Evolutionary conservation across 2,113 vertebrate species (phyloP).

Genomic region (Tretioscincus oriximinensis): DNA sequence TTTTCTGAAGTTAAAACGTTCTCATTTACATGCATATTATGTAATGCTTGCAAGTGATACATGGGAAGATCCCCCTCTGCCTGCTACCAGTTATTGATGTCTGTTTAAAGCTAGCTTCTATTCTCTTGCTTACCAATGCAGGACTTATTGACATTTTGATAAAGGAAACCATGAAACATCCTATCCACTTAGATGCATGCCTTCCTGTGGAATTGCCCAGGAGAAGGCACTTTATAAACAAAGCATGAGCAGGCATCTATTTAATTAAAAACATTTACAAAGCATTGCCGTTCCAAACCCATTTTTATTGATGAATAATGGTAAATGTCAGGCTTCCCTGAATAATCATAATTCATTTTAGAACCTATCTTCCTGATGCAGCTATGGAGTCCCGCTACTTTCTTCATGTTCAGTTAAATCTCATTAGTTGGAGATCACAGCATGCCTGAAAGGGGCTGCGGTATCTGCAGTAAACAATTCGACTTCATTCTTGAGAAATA

Average conservation of each 20-base stretch:
- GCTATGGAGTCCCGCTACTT: neutral
- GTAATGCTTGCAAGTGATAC: slow-evolving; percentile 62
- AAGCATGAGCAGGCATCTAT: slow-evolving; percentile 25
- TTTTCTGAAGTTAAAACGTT: slow-evolving; percentile 61
- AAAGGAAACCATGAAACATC: slow-evolving; percentile 54
- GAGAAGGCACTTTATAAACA: slow-evolving; percentile 43
- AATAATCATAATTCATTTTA: slow-evolving; percentile 25
- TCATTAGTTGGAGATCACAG: slow-evolving; percentile 1
- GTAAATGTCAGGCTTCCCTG: slow-evolving; percentile 36
- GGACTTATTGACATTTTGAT: slow-evolving; percentile 66
- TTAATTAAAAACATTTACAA: slow-evolving; percentile 48
- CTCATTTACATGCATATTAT: slow-evolving; percentile 68
- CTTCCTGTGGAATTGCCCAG: slow-evolving; percentile 46
- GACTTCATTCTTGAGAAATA: neutral
- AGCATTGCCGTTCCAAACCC: slow-evolving; percentile 41
- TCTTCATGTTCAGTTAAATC: slow-evolving; percentile 20
- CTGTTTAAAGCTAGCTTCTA: slow-evolving; percentile 64
- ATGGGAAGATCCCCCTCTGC: slow-evolving; percentile 57
- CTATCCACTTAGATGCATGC: slow-evolving; percentile 60
- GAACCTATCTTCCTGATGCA: slow-evolving; percentile 11
- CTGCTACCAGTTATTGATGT: slow-evolving; percentile 63
- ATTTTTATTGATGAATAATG: slow-evolving; percentile 44
- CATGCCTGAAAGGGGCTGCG: neutral
- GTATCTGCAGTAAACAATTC: neutral
- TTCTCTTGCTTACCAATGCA: slow-evolving; percentile 62